Evolutionary conservation across 2,888 invertebrate genomes (phyloP).

Genomic region (Phlogophora meticulosa): DNA sequence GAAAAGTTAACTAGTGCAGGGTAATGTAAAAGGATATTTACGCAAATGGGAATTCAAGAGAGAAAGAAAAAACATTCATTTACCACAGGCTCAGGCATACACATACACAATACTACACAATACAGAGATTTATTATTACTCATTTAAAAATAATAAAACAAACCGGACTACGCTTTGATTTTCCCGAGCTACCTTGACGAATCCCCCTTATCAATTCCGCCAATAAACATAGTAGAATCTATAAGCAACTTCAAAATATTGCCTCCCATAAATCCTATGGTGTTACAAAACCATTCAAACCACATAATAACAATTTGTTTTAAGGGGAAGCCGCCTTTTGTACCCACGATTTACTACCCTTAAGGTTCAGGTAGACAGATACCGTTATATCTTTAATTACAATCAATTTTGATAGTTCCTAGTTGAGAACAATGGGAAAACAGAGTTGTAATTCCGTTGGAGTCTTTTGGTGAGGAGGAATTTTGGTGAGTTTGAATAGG

Average conservation of each 20-base stretch:
- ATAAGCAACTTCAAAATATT: constrained; percentile 24
- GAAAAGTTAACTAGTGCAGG: no score
- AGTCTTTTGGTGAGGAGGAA: constrained; percentile 16
- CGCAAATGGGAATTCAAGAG: no score
- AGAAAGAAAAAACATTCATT: no score
- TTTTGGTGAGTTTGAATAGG: not conserved
- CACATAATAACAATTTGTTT: constrained; percentile 48
- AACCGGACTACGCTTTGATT: no score
- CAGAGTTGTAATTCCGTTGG: not conserved
- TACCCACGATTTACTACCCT: constrained; percentile 42
- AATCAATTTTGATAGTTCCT: constrained; percentile 51
- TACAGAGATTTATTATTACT: no score
- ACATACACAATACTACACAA: no score
- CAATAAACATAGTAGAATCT: not conserved
- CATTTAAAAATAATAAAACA: no score
- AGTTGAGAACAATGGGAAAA: constrained; percentile 23
- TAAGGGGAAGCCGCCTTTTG: constrained; percentile 26
- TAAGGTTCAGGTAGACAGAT: constrained; percentile 35
- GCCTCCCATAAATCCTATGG: constrained; percentile 29
- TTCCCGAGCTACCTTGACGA: no score
- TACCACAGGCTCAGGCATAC: no score
- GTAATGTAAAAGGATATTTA: no score
- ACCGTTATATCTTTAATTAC: constrained; percentile 44
- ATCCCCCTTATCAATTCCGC: no score
- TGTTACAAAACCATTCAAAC: constrained; percentile 13